Base-by-base conservation (phyloP, 1,140 invertebrate species). In the Piezodorus guildinii region DNA sequence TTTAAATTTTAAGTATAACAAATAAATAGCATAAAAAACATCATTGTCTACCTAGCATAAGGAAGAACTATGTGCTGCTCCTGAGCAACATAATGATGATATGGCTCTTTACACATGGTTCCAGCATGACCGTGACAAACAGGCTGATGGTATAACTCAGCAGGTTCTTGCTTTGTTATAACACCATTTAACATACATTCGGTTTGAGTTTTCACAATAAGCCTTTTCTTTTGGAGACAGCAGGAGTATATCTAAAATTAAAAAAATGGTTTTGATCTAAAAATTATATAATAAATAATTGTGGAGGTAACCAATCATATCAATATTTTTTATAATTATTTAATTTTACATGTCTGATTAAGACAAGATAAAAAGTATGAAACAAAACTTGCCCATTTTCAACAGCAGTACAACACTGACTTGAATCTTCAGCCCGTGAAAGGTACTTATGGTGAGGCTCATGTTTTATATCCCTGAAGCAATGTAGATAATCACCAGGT, bases 161-260 rank as follows among this genome's bases (percentile, higher is more conserved):
- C 61, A 67, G 76, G 76, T 69, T 79, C 77, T 68, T 77, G 76
- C 68, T 79, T 79, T 2, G 77, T 79, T 23, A 77, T 75, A 30
- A 69, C 68, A 2, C 66, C 63, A 45, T 70, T 68, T 12, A 82
- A 71, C 76, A 83, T 83, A 70, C 87, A 90, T 72, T 92, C 90
- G 39, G 86, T 88, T 74, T 94, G 91, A 16, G 88, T 88, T 75
- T 87, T 88, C 19, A 90, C 89, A 68, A 94, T 73, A 51, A 94
- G 77, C 46, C 91, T 82, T 74, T 94, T 94, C 79, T 94, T 94
- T 74, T 90, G 87, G 90, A 87, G 69, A 56, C 52, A 23, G 19
- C 52, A 56, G 52, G 52, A 5, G 79, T 74, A 68, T 78, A 79
- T 66, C 74, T 77, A 59, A 12, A 61, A 61, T 27, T 30, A 60